Conservation (phyloP, 2,797 vertebrate genomes). For the Smutsia gigantea region DNA sequence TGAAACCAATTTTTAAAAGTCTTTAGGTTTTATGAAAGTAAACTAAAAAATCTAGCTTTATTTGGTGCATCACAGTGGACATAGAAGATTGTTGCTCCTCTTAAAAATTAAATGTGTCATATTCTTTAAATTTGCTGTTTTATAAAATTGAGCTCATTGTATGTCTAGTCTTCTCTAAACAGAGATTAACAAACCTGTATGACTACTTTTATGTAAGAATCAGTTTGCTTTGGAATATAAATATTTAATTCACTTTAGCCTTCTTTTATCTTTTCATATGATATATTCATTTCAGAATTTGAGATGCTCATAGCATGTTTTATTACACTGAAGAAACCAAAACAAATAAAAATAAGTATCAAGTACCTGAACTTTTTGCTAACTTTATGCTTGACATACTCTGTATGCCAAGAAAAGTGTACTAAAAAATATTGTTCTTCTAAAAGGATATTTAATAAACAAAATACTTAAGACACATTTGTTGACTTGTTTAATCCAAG, state of each 20-base stretch:
- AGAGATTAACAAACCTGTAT: slow-evolving; percentile 34
- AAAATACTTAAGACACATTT: slow-evolving; percentile 33
- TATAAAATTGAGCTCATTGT: slow-evolving; percentile 6
- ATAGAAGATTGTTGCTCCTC: not conserved
- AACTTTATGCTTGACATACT: slow-evolving; percentile 12
- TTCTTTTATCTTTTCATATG: slow-evolving; percentile 28
- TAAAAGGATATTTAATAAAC: slow-evolving; percentile 32
- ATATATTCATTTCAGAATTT: slow-evolving; percentile 49
- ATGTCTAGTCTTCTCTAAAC: slow-evolving; percentile 32
- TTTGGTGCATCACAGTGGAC: slow-evolving; percentile 26
- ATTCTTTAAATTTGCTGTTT: slow-evolving; percentile 55
- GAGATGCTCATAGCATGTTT: slow-evolving; percentile 66
- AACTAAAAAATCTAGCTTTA: not conserved
- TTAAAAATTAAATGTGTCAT: slow-evolving; percentile 11
- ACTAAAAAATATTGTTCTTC: slow-evolving; percentile 40
- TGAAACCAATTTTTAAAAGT: not conserved
- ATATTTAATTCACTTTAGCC: slow-evolving; percentile 20
- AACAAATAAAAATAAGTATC: slow-evolving; percentile 40
- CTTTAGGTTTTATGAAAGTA: slow-evolving; percentile 27
- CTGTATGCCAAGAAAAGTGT: slow-evolving; percentile 33
- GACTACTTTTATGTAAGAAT: slow-evolving; percentile 33
- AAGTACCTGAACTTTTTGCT: slow-evolving; percentile 42
- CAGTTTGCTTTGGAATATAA: slow-evolving; percentile 66
- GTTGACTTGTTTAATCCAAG: not conserved
- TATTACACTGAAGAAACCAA: slow-evolving; percentile 46